Base-by-base conservation (phyloP, 2,888 invertebrate species). In the Unio delphinus region DNA sequence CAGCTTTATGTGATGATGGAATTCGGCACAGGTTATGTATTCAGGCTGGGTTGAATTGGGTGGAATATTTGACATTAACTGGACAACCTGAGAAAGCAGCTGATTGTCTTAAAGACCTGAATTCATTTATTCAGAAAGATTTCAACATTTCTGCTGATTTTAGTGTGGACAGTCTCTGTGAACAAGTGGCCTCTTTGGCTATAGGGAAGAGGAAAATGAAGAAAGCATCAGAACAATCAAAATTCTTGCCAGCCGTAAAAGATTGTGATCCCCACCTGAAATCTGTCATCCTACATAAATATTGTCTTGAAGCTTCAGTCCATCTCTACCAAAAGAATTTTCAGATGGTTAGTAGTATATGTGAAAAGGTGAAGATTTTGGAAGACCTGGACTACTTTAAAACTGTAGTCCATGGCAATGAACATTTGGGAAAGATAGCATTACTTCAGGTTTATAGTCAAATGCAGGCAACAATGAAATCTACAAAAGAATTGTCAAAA, bases 391-490 rank as follows among this genome's bases (percentile, higher is more conserved):
- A 74, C 55, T 65, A 63, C 28, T 64, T 71, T 34, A 70, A 61
- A 54, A 75, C 72, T 72, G 72, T 77, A 17, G 54, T 77, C 15
- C 73, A 77, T 58, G 72, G 77, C 28, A 73, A 74, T 26, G 70
- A 75, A n/a, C 61, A 75, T 23, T 62, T 77, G 61, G 69, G 75
- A 4, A 71, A 75, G 64, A 65, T 77, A 34, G 77, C 77, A n/a
- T 65, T 75, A 5, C 73, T 73, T 72, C 70, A 73, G 45, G 74
- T 68, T 26, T 56, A 73, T 15, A 66, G 71, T 30, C 69, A 68
- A 34, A 69, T 74, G 65, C 63, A 68, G 5, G 45, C 45, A 45
- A 45, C 45, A 45, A 11, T 45, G 45, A 45, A 45, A 45, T 45
- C 45, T 45, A 45, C 45, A 45, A 45, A 45, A 45, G 11, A 45